phyloP scores from a whole-genome alignment of 2,888 invertebrate species.

The Amaurobius ferox region DNA sequence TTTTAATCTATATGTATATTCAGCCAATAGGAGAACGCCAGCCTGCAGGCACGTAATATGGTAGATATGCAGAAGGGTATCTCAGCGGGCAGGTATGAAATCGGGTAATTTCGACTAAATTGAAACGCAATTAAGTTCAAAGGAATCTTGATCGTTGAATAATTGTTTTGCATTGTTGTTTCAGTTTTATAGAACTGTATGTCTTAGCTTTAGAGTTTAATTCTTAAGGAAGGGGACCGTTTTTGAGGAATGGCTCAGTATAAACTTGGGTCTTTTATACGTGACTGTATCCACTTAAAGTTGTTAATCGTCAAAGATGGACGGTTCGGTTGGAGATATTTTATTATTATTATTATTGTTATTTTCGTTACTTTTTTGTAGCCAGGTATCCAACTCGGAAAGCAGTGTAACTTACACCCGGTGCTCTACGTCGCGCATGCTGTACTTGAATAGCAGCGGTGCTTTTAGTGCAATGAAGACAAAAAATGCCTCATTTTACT shows the following conservation, averaged over 20 bases:
- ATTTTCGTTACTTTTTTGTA: constrained; percentile 31
- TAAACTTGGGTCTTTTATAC: constrained; percentile 12
- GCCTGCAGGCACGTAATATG: constrained; percentile 51
- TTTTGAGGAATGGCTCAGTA: background rate
- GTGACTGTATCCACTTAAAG: constrained; percentile 12
- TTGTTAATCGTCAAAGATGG: constrained; percentile 51
- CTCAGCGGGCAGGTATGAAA: background rate
- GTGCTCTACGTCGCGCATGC: background rate
- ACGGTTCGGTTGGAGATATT: constrained; percentile 29
- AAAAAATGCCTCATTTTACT: background rate
- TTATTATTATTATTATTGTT: constrained; percentile 20
- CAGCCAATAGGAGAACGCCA: constrained; percentile 59
- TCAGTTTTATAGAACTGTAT: background rate
- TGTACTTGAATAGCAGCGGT: background rate
- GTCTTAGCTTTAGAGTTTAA: no score
- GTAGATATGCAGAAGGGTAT: constrained; percentile 42
- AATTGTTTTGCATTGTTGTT: background rate
- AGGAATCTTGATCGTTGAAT: background rate
- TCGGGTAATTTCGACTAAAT: constrained; percentile 2
- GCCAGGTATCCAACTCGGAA: constrained; percentile 3
- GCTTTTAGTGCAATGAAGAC: background rate
- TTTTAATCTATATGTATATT: constrained; percentile 55
- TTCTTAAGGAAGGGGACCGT: background rate
- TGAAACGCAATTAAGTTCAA: background rate
- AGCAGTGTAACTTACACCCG: background rate